Conservation (phyloP, 2,797 vertebrate genomes). For the Darevskia nairensis region DNA sequence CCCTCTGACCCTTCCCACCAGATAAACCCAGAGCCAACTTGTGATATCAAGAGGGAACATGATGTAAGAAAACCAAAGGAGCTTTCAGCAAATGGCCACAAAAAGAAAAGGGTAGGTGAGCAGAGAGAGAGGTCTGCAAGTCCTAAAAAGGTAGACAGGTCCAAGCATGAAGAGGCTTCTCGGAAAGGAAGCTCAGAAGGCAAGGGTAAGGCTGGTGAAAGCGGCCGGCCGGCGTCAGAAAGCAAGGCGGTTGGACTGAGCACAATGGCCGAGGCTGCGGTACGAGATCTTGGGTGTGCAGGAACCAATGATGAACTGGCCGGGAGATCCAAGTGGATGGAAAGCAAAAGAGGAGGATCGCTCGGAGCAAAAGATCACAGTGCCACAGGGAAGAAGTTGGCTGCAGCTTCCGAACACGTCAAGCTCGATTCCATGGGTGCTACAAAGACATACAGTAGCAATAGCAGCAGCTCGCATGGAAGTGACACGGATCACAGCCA, state of each 20-base stretch:
- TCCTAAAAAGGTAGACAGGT: constrained; percentile 85
- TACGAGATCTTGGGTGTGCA: constrained; percentile 73
- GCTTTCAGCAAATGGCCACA: constrained; percentile 82
- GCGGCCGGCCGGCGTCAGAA: constrained; percentile 87
- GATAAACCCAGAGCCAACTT: constrained; percentile 87
- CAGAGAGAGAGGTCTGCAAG: constrained; percentile 87
- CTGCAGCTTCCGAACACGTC: constrained; percentile 72
- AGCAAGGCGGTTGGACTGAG: constrained; percentile 80
- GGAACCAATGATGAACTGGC: constrained; percentile 73
- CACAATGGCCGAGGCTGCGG: constrained; percentile 75
- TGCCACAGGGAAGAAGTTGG: constrained; percentile 79
- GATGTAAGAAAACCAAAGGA: constrained; percentile 85
- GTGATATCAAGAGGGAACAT: constrained; percentile 88
- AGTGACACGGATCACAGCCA: constrained; percentile 77
- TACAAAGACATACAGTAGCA: constrained; percentile 72
- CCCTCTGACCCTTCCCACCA: constrained; percentile 89
- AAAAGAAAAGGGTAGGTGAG: constrained; percentile 85
- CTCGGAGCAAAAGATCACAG: constrained; percentile 77
- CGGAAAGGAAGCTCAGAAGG: constrained; percentile 80
- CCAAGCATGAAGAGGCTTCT: constrained; percentile 79
- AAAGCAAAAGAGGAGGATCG: constrained; percentile 80
- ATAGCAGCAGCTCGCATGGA: constrained; percentile 76
- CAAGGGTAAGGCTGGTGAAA: constrained; percentile 81
- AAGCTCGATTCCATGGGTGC: constrained; percentile 80
- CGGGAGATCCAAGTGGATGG: constrained; percentile 78